These are phyloP conservation scores for Caprella mutica DNA, from an alignment of 2,888 invertebrate genomes.

Conservation along the genomic window DNA sequence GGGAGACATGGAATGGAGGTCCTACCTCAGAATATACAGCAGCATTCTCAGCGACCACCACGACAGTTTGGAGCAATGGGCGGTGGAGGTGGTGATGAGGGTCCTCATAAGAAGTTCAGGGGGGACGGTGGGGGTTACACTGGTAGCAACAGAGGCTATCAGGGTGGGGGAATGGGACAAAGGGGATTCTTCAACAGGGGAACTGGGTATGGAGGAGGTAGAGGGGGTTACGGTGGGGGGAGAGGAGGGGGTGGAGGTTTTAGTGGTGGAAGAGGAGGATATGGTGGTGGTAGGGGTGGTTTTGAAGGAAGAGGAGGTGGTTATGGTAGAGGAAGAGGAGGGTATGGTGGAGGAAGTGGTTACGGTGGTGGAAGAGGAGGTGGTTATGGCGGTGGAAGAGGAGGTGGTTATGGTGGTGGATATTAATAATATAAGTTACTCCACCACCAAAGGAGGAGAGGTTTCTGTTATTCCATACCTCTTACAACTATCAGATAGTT, in stretches of 20 bases:
- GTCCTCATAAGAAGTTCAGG: slow-evolving; percentile 25
- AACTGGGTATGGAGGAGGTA: slow-evolving; percentile 8
- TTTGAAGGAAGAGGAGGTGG: slow-evolving; percentile 21
- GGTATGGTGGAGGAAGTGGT: too few relatives aligned
- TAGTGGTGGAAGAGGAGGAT: slow-evolving; percentile 4
- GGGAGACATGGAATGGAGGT: slow-evolving; percentile 54
- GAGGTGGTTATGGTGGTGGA: slow-evolving; percentile 22
- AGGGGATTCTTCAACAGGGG: slow-evolving; percentile 16
- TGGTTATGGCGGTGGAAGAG: slow-evolving; percentile 11
- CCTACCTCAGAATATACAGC: not conserved
- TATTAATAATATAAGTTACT: not conserved
- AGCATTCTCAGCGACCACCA: not conserved
- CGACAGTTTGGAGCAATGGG: slow-evolving; percentile 11
- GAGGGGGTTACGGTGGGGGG: slow-evolving; percentile 11
- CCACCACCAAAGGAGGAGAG: too few relatives aligned
- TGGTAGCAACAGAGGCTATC: not conserved
- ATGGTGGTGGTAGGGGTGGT: not conserved
- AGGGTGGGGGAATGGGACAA: not conserved
- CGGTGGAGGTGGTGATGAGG: slow-evolving; percentile 12
- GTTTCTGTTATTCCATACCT: too few relatives aligned
- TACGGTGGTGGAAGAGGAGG: slow-evolving; percentile 8
- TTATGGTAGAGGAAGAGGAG: slow-evolving; percentile 22
- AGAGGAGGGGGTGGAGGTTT: slow-evolving; percentile 10
- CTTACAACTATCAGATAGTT: too few relatives aligned
- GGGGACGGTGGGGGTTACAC: slow-evolving; percentile 4